Evolutionary conservation across 2,797 vertebrate species (phyloP).

Genomic region (Enteromius paludinosus): DNA sequence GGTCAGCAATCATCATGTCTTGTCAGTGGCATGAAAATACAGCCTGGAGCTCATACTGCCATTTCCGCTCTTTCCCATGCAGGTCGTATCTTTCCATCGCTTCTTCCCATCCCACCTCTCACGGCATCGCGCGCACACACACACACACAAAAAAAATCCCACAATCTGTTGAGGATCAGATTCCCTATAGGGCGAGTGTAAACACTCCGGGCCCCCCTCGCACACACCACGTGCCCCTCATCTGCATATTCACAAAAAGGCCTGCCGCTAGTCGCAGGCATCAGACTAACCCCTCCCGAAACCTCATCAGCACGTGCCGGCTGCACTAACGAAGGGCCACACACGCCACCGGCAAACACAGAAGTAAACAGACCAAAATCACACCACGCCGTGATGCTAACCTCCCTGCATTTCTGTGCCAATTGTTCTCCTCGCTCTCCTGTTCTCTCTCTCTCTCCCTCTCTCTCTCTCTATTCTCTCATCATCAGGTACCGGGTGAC

Average conservation of each 20-base stretch:
- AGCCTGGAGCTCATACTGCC: conserved; percentile 80
- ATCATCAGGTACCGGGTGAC: conserved; percentile 85
- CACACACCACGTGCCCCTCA: conserved; percentile 78
- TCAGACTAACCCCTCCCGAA: conserved; percentile 76
- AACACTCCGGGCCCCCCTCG: conserved; percentile 83
- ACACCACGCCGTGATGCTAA: conserved; percentile 57
- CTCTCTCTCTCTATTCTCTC: conserved; percentile 70
- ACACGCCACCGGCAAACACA: conserved; percentile 67
- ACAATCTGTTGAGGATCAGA: conserved; percentile 89
- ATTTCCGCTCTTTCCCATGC: conserved; percentile 52
- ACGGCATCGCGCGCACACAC: conserved; percentile 72
- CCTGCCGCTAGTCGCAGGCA: conserved; percentile 67
- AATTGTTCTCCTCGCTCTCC: conserved; percentile 58
- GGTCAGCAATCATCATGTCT: conserved; percentile 90
- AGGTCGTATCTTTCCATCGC: conserved; percentile 70
- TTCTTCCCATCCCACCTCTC: conserved; percentile 67
- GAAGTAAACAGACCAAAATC: conserved; percentile 66
- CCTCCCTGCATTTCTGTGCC: conserved; percentile 70
- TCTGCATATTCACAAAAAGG: conserved; percentile 86
- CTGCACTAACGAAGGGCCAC: conserved; percentile 70
- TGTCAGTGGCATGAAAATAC: conserved; percentile 86
- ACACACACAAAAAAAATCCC: conserved; percentile 68
- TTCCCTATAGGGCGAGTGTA: conserved; percentile 82
- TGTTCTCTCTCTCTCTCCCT: conserved; percentile 34
- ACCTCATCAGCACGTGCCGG: conserved; percentile 80